A percentile compares a stretch with the other conserved stretches of the same genome.
phyloP scores from a whole-genome alignment of 2,113 vertebrate genomes.

The Microcebus griseorufus region DNA sequence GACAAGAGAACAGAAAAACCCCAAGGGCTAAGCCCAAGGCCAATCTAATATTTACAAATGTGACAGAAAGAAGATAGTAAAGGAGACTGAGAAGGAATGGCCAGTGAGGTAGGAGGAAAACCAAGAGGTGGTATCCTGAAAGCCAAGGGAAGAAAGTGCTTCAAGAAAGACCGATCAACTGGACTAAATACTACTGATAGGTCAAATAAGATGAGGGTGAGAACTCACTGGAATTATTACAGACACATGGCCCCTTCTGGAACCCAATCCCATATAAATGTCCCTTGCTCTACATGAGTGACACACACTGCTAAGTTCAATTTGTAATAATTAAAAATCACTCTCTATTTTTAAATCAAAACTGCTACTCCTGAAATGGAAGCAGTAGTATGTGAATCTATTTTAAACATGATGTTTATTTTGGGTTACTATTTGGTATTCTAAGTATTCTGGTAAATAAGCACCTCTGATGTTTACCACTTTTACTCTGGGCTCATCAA shows the following conservation, averaged over 20 bases:
- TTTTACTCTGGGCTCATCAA: constrained; percentile 65
- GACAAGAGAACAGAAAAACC: not conserved
- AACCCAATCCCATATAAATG: constrained; percentile 11
- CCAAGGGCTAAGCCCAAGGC: not conserved
- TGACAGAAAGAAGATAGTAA: not conserved
- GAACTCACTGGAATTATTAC: not conserved
- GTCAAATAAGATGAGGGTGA: not conserved
- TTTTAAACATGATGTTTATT: constrained; percentile 74
- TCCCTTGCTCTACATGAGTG: not conserved
- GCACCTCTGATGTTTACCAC: constrained; percentile 73
- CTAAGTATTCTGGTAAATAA: constrained; percentile 74
- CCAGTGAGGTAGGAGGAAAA: not conserved
- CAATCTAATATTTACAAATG: constrained; percentile 18
- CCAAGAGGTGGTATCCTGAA: not conserved
- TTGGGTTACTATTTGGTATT: constrained; percentile 71
- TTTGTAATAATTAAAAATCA: constrained; percentile 54
- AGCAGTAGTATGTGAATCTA: constrained; percentile 69
- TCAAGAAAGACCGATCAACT: not conserved
- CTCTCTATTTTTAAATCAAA: constrained; percentile 73
- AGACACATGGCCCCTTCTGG: not conserved
- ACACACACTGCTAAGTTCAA: constrained; percentile 40
- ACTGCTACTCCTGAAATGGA: constrained; percentile 69
- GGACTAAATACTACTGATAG: not conserved
- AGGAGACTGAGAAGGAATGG: not conserved
- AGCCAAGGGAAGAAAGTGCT: not conserved